Evolutionary conservation across 2,888 invertebrate genomes (phyloP).

Genomic region (Chaetoderma sp.): DNA sequence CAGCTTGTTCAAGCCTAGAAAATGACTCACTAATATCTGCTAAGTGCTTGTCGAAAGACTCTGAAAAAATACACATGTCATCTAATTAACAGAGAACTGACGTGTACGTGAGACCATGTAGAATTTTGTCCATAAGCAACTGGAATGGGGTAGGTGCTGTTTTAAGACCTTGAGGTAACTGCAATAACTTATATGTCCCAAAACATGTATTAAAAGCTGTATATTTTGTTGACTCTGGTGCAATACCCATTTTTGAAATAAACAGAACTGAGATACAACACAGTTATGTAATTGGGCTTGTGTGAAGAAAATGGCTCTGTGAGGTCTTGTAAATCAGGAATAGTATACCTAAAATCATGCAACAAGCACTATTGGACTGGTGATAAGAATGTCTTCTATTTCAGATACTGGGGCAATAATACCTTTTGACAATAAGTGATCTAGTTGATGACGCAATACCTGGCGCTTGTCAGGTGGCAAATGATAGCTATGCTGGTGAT

Average conservation of each 20-base stretch:
- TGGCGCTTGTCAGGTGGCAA: slow-evolving; percentile 8
- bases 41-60: slow-evolving; percentile 12
- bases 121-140: slow-evolving; percentile 5
- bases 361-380: slow-evolving; percentile 7
- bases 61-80: slow-evolving; percentile 5
- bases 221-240: neutral
- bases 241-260: slow-evolving; percentile 6
- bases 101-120: slow-evolving; percentile 4
- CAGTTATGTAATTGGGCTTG: slow-evolving; percentile 5
- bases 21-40: neutral
- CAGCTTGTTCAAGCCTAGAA: neutral
- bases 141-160: slow-evolving; percentile 8
- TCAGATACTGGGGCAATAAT: slow-evolving; percentile 5
- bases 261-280: slow-evolving; percentile 9
- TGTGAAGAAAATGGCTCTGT: neutral
- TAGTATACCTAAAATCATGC: neutral
- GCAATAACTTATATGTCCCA: slow-evolving; percentile 10
- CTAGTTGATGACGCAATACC: slow-evolving; percentile 7
- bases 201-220: neutral
- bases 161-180: slow-evolving; percentile 3
- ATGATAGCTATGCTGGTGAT: neutral
- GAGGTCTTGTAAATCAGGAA: slow-evolving; percentile 9
- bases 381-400: slow-evolving; percentile 3
- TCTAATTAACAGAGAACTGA: slow-evolving; percentile 13
- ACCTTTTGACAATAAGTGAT: slow-evolving; percentile 6